Percentiles rank a stretch among this genome's conserved stretches.
phyloP scores from a whole-genome alignment of 2,113 vertebrate genomes.

The Heterocephalus glaber region DNA sequence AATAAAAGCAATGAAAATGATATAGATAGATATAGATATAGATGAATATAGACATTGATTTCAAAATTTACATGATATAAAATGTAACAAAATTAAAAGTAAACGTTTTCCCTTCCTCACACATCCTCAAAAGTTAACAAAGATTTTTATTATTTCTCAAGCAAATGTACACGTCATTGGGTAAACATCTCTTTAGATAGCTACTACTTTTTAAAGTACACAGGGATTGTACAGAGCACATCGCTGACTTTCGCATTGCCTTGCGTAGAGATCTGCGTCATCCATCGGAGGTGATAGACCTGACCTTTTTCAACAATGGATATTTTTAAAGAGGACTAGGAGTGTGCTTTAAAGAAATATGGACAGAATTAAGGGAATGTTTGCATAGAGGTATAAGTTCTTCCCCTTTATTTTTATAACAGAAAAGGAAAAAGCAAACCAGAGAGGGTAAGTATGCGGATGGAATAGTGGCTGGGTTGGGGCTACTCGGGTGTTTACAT shows the following conservation, averaged over 20 bases:
- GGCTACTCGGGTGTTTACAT: not conserved
- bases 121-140: not conserved
- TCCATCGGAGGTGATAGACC: not conserved
- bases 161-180: not conserved
- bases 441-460: not conserved
- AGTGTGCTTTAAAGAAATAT: not conserved
- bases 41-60: not conserved
- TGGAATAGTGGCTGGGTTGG: not conserved
- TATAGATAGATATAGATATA: not conserved
- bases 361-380: not conserved
- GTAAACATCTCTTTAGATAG: not conserved
- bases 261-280: not conserved
- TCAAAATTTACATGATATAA: not conserved
- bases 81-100: not conserved
- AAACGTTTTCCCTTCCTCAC: not conserved
- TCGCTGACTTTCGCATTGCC: not conserved
- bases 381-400: not conserved
- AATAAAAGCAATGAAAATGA: not conserved
- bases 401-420: not conserved
- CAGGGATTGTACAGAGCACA: not conserved
- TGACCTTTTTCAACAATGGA: not conserved
- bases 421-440: not conserved
- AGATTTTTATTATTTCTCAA: not conserved
- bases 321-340: not conserved
- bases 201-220: not conserved